Percentiles rank a stretch among this genome's conserved stretches.
These are phyloP conservation scores for Artibeus lituratus DNA, from an alignment of 2,797 vertebrate genomes.

Conservation along the genomic window DNA sequence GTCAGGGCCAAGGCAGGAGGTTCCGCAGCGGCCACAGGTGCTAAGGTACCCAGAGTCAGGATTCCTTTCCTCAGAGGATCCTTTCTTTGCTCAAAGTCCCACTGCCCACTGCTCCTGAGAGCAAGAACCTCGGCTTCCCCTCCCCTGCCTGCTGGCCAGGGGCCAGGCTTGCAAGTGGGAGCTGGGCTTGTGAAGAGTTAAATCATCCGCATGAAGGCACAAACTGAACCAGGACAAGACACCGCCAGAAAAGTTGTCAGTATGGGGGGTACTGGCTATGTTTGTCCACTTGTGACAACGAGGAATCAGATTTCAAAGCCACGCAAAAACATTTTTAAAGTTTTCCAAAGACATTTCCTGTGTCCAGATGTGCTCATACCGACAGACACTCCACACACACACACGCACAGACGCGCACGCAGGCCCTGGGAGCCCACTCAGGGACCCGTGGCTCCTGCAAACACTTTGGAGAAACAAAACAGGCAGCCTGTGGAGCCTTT, in stretches of 20 bases:
- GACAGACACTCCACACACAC: background rate
- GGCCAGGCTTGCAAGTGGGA: slow-evolving; percentile 16
- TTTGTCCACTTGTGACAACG: slow-evolving; percentile 45
- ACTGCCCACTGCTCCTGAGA: background rate
- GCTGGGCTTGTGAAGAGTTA: background rate
- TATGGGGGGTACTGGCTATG: background rate
- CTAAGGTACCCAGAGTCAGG: background rate
- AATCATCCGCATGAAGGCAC: background rate
- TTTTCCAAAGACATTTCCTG: slow-evolving; percentile 57
- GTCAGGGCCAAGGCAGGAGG: background rate
- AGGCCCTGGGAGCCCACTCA: background rate
- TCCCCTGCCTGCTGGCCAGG: background rate
- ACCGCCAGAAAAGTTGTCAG: slow-evolving; percentile 31
- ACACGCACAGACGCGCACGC: background rate
- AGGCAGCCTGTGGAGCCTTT: slow-evolving; percentile 22
- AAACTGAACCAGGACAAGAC: background rate
- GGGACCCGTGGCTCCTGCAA: background rate
- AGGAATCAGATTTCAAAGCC: slow-evolving; percentile 49
- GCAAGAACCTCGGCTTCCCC: background rate
- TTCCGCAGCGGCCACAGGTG: background rate
- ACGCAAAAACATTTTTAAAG: background rate
- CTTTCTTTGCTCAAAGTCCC: background rate
- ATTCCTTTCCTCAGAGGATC: background rate
- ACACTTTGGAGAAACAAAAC: slow-evolving; percentile 60
- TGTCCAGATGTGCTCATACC: slow-evolving; percentile 40